These are phyloP conservation scores for Micromesistius poutassou DNA, from an alignment of 2,797 vertebrate genomes.

Conservation along the genomic window DNA sequence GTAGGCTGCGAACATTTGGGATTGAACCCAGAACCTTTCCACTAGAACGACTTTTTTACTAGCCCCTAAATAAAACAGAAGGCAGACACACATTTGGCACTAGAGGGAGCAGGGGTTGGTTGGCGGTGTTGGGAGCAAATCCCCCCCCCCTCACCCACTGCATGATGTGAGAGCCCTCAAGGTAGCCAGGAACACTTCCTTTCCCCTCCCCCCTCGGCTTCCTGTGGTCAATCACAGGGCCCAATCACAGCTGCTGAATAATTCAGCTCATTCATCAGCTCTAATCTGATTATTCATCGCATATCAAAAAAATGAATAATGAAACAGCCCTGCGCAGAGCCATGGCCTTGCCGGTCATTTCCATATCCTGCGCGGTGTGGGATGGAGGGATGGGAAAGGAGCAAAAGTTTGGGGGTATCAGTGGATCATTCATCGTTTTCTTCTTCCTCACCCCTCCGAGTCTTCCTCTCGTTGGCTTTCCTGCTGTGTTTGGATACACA, in stretches of 20 bases:
- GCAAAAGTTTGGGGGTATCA: background rate
- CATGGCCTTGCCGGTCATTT: slow-evolving; percentile 41
- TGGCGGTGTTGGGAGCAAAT: background rate
- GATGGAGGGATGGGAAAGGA: slow-evolving; percentile 15
- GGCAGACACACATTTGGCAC: background rate
- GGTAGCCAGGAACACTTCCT: slow-evolving; percentile 23
- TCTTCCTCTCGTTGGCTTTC: background rate
- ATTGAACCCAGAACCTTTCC: too few relatives aligned
- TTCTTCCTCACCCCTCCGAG: background rate
- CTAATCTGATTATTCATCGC: slow-evolving; percentile 74
- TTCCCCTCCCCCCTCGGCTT: slow-evolving; percentile 12
- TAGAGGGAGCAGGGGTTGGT: background rate
- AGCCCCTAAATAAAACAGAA: background rate
- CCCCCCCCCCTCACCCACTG: background rate
- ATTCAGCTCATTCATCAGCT: slow-evolving; percentile 73
- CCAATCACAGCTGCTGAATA: slow-evolving; percentile 73
- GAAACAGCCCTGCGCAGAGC: slow-evolving; percentile 48
- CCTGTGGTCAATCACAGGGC: slow-evolving; percentile 32
- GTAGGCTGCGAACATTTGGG: too few relatives aligned
- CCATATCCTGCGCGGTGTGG: slow-evolving; percentile 42
- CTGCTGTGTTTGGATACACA: background rate
- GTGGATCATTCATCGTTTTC: background rate
- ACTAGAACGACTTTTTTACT: too few relatives aligned
- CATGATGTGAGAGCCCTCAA: slow-evolving; percentile 21
- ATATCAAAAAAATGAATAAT: slow-evolving; percentile 71